Base-by-base conservation (phyloP, 2,113 vertebrate genomes). In the Rostratula benghalensis region DNA sequence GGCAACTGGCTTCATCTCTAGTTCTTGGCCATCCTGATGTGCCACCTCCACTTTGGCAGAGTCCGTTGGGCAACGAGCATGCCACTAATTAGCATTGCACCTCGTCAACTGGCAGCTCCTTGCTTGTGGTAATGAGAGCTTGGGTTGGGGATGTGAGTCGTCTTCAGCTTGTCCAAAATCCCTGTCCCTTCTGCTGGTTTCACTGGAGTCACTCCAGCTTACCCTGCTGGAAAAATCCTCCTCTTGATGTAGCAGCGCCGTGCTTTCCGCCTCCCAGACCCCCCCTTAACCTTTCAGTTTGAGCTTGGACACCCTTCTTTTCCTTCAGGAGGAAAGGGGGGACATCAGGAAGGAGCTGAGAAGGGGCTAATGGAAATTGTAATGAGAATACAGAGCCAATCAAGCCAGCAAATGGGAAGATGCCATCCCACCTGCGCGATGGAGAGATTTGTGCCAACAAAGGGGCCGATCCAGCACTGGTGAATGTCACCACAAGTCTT, bases 371-470 rank as follows among this genome's bases (percentile, higher is more conserved):
- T 86, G 82, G 81, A 64, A 80, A 91, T 45, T 46, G 77, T 84
- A 82, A 92, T 73, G 80, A 82, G 91, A 89, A 89, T 7, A 39
- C 68, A 31, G 78, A 73, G 83, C 92, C 95, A 96, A 89, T 83
- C 88, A 87, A 80, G 67, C 63, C 75, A 85, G 76, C 31, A 68
- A 86, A 73, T 53, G 54, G 70, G 61, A 43, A 94, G 89, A 70
- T 3, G 24, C 75, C 65, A 50, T 91, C 82, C 86, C 89, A n/a
- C 46, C 41, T 20, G 33, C 10, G 68, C 30, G 4, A 17, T 0
- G 22, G 81, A 48, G 89, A 92, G 81, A 86, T 90, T 96, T 94
- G 48, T 60, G 71, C 81, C 11, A n/a, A 82, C 88, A 71, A 43
- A 80, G 92, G 92, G 92, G 87, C 82, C 30, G 76, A 91, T 95